Evolutionary conservation across 92 coral and sea anemone genomes (phyloP).

Genomic region (Siderastrea radians): DNA sequence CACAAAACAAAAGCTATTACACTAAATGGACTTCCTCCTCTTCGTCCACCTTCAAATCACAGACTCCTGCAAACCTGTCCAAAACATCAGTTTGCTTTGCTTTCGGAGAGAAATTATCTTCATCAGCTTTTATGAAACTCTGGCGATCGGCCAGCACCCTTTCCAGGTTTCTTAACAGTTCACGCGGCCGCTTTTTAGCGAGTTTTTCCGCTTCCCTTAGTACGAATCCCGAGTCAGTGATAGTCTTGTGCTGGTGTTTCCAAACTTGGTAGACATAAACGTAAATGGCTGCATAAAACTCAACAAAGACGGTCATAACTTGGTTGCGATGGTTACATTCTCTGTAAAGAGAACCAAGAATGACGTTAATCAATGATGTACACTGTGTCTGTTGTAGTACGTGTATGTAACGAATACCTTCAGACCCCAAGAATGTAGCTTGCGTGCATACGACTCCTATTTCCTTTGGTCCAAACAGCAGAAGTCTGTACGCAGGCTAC

Average conservation of each 20-base stretch:
- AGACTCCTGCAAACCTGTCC: slow-evolving; percentile 93
- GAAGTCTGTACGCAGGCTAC: no score
- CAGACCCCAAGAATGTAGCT: no score
- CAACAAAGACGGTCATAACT: slow-evolving; percentile 84
- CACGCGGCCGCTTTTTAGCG: slow-evolving; percentile 80
- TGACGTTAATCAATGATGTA: no score
- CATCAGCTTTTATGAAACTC: slow-evolving; percentile 79
- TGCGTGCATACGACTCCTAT: no score
- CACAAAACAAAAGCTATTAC: slow-evolving; percentile 34
- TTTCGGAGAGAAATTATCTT: slow-evolving; percentile 78
- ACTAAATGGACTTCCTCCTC: slow-evolving; percentile 98
- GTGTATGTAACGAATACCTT: no score
- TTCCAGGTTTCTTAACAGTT: slow-evolving; percentile 81
- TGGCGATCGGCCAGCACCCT: slow-evolving; percentile 79
- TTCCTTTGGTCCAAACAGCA: no score
- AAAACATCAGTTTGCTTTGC: slow-evolving; percentile 68
- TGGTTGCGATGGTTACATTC: slow-evolving; percentile 87
- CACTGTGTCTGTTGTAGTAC: no score
- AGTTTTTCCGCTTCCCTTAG: slow-evolving; percentile 93
- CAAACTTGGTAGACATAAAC: slow-evolving; percentile 89
- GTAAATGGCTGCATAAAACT: slow-evolving; percentile 89
- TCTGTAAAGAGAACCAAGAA: slow-evolving; percentile 47
- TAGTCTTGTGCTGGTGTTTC: slow-evolving; percentile 98
- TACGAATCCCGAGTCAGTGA: slow-evolving; percentile 97
- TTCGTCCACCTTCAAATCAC: slow-evolving; percentile 88